Base-by-base conservation (phyloP, 2,888 invertebrate species). In the Diplazon laetatorius region DNA sequence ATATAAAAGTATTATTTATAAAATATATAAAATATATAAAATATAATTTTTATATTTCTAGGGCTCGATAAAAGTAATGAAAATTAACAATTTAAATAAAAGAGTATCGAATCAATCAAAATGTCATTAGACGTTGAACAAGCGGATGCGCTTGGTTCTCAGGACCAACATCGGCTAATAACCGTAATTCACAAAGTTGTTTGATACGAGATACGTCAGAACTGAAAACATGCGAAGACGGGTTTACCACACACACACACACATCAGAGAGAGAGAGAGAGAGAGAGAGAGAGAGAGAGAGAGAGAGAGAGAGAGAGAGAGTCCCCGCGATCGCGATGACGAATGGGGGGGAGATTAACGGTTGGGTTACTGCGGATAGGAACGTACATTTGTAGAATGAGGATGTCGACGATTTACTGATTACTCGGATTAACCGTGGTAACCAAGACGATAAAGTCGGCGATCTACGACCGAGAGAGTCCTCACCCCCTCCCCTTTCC, bases 391-490 rank as follows among this genome's bases (percentile, higher is more conserved):
- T 62, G 35, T 55, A 62, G 72, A 81, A 81, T 78, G 78, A 86
- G 86, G 87, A 87, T 85, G 86, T 85, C 70, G 83, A 78, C 86
- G 81, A 86, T 87, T 86, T 86, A 71, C 80, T 81, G 79, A 82
- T 82, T 82, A 80, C 76, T 44, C 72, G n/a, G 78, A 76, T 82
- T 76, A 78, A 62, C 42, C 46, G 66, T 60, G 2, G 73, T 69
- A 78, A 80, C 66, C 68, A 75, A 80, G 80, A 75, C 60, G 52
- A 57, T 52, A n/a, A n/a, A n/a, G 42, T 30, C 25, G 63, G 35
- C 25, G 63, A 65, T 59, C 39, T 50, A 52, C 48, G 46, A 14
- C 37, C 66, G n/a, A 76, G 73, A 66, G 68, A 66, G 57, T 39
- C 68, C 60, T 62, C 62, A 52, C 18, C 55, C 18, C 39, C 18